Evolutionary conservation across 2,113 vertebrate genomes (phyloP), one percentile per base, ranked within the genome.

Genomic region (Micronycteris hirsuta): DNA sequence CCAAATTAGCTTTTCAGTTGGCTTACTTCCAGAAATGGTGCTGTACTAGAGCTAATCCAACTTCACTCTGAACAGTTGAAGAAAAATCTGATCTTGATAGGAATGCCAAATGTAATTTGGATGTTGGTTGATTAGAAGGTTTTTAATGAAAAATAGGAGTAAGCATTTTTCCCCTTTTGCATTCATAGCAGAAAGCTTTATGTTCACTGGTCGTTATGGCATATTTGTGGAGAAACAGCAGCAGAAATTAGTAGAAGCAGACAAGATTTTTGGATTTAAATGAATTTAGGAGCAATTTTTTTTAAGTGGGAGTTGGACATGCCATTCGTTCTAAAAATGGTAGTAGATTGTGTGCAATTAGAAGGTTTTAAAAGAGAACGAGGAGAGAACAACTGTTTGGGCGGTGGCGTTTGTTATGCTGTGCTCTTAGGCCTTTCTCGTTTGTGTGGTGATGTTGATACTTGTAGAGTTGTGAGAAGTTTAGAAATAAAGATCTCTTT

Each of bases 1-100:
- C 36, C 65, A 80, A 77, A 65, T 82, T 95, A 87, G 41, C 43
- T 94, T 87, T 82, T 70, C 33, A 54, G 17, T 95, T 78, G 56
- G 24, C 33, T 78, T 89, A 26, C 26, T 86, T 41, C 91, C 38
- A 89, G 65, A 93, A 88, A 47, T 24, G 31, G 38, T n/a, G 14
- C 61, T 67, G 61, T 61, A 56, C 33, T 89, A 54, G 63, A 76
- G 73, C 65, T 93, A 95, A 65, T 78, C 84, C 41, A 74, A 11
- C 41, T 95, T 94, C 90, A 58, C n/a, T 15, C 80, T 15, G 63
- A 84, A 31, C 19, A n/a, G 26, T 71, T 89, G 56, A 73, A 92
- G 58, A n/a, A 94, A 70, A 93, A 36, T 67, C 49, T 54, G 26
- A 15, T 65, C 43, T 84, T 89, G 11, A 61, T 9, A 54, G 54